Conservation (phyloP, 1,140 invertebrate genomes). For the Chymomyza costata region DNA sequence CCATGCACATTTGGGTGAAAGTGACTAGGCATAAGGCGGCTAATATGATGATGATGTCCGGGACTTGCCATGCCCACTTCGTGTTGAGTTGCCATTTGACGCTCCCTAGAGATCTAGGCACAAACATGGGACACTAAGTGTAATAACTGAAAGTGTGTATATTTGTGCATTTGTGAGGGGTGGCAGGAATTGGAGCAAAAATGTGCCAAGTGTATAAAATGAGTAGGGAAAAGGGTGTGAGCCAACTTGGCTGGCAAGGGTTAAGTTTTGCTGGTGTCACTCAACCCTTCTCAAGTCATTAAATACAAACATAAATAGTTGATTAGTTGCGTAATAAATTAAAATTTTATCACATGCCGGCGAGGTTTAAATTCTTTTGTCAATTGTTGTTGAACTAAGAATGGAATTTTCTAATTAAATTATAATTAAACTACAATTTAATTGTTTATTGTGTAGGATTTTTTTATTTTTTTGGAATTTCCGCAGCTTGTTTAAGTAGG, state of each 20-base stretch:
- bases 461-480: too few species aligned
- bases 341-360: constrained; percentile 51
- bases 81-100: constrained; percentile 55
- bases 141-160: constrained; percentile 61
- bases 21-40: constrained; percentile 7
- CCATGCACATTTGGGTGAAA: constrained; percentile 10
- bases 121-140: constrained; percentile 5
- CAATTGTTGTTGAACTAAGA: too few species aligned
- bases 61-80: constrained; percentile 25
- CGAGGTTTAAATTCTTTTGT: too few species aligned
- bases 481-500: too few species aligned
- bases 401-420: too few species aligned
- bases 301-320: constrained; percentile 64
- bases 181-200: constrained; percentile 25
- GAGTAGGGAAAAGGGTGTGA: constrained; percentile 37
- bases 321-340: constrained; percentile 65
- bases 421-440: too few species aligned
- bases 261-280: constrained; percentile 31
- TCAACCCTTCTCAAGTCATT: constrained; percentile 40
- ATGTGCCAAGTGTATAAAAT: constrained; percentile 28
- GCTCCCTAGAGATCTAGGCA: constrained; percentile 41
- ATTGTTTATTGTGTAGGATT: too few species aligned
- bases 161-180: constrained; percentile 6
- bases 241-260: constrained; percentile 1
- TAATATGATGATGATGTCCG: constrained; percentile 13